A percentile compares a stretch with the other conserved stretches of the same genome.
Evolutionary conservation across 1,140 invertebrate genomes (phyloP).

Genomic region (Bombus vancouverensis): DNA sequence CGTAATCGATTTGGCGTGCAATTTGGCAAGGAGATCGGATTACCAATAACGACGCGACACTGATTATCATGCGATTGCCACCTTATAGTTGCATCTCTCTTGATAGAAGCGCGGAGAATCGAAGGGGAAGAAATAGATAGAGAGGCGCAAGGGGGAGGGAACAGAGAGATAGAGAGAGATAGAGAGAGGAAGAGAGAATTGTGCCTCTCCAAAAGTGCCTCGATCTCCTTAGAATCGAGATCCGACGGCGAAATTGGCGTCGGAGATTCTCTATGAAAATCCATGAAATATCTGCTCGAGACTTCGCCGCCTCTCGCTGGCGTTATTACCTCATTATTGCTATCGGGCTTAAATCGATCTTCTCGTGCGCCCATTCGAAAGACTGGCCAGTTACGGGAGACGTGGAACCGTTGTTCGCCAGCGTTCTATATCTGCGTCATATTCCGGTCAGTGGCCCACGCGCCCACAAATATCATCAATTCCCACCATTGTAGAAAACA

Average conservation of each 20-base stretch:
- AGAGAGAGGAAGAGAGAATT: background rate
- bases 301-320: background rate
- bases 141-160: fast-evolving
- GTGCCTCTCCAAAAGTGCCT: slow-evolving; percentile 8
- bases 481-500: no score
- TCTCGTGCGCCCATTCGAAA: background rate
- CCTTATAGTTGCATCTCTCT: slow-evolving; percentile 44
- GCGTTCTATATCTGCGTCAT: background rate
- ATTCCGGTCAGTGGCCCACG: background rate
- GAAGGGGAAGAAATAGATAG: background rate
- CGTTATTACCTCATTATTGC: slow-evolving; percentile 56
- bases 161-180: background rate
- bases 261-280: slow-evolving; percentile 52
- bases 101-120: background rate
- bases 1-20: slow-evolving; percentile 61
- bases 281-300: slow-evolving; percentile 58
- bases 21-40: slow-evolving; percentile 69
- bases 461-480: no score
- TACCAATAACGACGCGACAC: slow-evolving; percentile 68
- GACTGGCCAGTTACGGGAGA: background rate
- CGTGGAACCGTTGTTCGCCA: background rate
- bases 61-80: slow-evolving; percentile 68
- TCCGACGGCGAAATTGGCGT: slow-evolving; percentile 33
- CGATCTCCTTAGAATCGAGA: background rate
- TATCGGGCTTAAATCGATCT: slow-evolving; percentile 17